Conservation (phyloP, 2,888 invertebrate genomes). For the Nomada ferruginata region DNA sequence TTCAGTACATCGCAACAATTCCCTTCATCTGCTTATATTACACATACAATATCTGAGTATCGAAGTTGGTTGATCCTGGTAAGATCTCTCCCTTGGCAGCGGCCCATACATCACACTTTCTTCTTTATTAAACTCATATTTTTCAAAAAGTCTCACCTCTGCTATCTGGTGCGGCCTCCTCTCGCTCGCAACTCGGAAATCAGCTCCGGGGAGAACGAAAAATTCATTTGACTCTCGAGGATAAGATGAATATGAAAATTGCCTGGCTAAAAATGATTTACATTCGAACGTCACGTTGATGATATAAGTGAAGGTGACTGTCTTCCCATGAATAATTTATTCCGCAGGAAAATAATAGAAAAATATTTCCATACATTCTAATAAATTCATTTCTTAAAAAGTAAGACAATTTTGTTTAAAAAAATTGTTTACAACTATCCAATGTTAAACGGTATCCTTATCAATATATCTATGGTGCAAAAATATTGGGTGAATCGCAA, state of each 20-base stretch:
- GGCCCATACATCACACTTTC: slow-evolving; percentile 81
- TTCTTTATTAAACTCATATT: slow-evolving; percentile 84
- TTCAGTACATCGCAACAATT: slow-evolving; percentile 65
- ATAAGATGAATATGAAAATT: slow-evolving; percentile 70
- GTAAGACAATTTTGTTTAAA: no score
- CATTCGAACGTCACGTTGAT: slow-evolving; percentile 55
- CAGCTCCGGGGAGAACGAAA: slow-evolving; percentile 66
- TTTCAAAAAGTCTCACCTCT: slow-evolving; percentile 77
- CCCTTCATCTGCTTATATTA: slow-evolving; percentile 76
- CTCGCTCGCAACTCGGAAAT: slow-evolving; percentile 72
- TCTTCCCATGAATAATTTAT: slow-evolving; percentile 60
- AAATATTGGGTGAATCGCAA: no score
- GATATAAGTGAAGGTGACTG: slow-evolving; percentile 51
- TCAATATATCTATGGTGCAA: no score
- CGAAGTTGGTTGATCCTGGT: slow-evolving; percentile 79
- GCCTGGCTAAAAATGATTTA: slow-evolving; percentile 64
- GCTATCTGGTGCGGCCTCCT: slow-evolving; percentile 64
- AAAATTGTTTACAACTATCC: no score
- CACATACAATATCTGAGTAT: slow-evolving; percentile 79
- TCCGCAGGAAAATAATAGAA: slow-evolving; percentile 30
- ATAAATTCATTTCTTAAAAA: background rate
- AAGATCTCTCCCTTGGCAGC: slow-evolving; percentile 74
- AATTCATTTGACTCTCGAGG: slow-evolving; percentile 69
- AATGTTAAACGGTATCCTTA: no score
- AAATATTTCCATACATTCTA: slow-evolving; percentile 27